phyloP scores from a whole-genome alignment of 2,797 vertebrate species.

The Chaetophractus vellerosus region DNA sequence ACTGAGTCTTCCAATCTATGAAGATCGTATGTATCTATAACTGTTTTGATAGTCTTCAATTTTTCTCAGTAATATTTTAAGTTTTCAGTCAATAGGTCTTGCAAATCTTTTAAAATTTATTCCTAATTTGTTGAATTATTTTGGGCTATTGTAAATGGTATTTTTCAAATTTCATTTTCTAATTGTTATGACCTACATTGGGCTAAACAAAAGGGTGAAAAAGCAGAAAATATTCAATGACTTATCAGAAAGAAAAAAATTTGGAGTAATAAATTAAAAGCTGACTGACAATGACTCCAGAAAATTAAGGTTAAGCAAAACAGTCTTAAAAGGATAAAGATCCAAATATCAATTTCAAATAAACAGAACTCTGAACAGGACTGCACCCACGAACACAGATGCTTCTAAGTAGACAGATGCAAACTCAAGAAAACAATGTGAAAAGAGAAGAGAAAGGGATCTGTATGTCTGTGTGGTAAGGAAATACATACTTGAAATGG shows the following conservation, averaged over 20 bases:
- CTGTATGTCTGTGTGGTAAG: neutral
- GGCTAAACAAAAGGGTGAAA: neutral
- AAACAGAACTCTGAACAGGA: neutral
- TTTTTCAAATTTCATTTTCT: neutral
- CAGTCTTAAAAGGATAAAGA: slow-evolving; percentile 9
- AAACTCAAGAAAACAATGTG: slow-evolving; percentile 34
- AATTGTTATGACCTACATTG: neutral
- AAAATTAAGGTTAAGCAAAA: slow-evolving; percentile 28
- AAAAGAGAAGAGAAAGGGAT: neutral
- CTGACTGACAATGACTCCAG: neutral
- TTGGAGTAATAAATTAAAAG: neutral
- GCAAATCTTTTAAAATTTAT: neutral
- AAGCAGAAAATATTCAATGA: neutral
- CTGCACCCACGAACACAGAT: neutral
- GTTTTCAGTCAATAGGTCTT: neutral
- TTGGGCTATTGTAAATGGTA: neutral
- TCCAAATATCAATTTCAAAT: slow-evolving; percentile 28
- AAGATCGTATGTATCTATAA: neutral
- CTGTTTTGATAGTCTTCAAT: neutral
- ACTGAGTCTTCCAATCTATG: neutral
- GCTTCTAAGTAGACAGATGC: neutral
- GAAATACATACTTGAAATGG: neutral
- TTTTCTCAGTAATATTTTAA: neutral
- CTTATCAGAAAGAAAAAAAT: neutral
- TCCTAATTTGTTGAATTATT: neutral